Evolutionary conservation across 1,140 invertebrate genomes (phyloP).

Genomic region (Drusus annulatus): DNA sequence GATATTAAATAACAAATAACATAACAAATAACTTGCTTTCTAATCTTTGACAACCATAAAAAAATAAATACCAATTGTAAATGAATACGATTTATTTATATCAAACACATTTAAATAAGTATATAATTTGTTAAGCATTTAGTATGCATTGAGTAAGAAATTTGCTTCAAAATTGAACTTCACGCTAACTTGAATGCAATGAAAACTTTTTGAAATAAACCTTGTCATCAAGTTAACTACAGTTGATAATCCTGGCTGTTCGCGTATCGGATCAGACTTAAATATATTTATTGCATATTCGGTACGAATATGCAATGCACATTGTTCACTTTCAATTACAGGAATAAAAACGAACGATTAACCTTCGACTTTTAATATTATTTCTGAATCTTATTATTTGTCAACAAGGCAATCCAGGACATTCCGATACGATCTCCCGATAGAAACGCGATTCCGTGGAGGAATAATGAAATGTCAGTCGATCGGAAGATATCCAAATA

Average conservation of each 20-base stretch:
- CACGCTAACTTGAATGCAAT: too few species aligned
- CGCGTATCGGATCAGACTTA: background rate
- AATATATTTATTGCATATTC: constrained; percentile 24
- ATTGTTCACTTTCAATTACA: constrained; percentile 44
- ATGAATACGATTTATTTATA: too few species aligned
- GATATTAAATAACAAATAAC: too few species aligned
- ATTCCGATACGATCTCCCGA: constrained; percentile 18
- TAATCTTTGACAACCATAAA: too few species aligned
- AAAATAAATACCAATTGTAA: too few species aligned
- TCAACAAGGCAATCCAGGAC: constrained; percentile 11
- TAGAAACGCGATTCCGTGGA: constrained; percentile 18
- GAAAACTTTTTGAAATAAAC: too few species aligned
- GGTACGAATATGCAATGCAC: constrained; percentile 20
- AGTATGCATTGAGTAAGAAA: too few species aligned
- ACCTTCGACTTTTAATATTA: constrained; percentile 29
- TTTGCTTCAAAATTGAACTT: too few species aligned
- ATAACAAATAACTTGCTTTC: too few species aligned
- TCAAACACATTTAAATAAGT: too few species aligned
- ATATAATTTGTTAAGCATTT: too few species aligned
- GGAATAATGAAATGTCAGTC: constrained; percentile 35
- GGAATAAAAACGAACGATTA: constrained; percentile 15
- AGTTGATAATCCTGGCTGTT: constrained; percentile 1
- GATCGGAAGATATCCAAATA: constrained; percentile 34
- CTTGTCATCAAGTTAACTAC: too few species aligned
- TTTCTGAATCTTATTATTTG: constrained; percentile 29